These are phyloP conservation scores for Columba livia DNA, from an alignment of 2,113 vertebrate species.

Conservation along the genomic window DNA sequence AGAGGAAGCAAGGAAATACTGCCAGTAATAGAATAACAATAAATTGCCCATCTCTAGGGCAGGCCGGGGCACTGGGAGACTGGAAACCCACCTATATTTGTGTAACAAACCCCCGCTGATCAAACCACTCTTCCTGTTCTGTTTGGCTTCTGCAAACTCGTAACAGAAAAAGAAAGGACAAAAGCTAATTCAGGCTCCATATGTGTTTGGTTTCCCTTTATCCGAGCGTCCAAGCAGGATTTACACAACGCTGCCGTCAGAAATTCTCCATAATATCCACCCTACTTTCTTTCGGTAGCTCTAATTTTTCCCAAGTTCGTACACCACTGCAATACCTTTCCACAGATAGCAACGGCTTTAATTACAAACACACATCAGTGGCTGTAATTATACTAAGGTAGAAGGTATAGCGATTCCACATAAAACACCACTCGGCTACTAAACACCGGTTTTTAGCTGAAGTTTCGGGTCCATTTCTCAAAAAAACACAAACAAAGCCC, in stretches of 20 bases:
- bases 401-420: not conserved
- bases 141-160: not conserved
- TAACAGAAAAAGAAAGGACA: not conserved
- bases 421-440: not conserved
- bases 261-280: not conserved
- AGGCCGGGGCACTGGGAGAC: not conserved
- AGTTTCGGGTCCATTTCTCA: not conserved
- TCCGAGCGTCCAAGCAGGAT: not conserved
- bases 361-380: not conserved
- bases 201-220: not conserved
- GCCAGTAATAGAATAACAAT: not conserved
- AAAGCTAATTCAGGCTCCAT: not conserved
- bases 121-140: not conserved
- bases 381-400: not conserved
- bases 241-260: not conserved
- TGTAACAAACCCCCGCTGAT: not conserved
- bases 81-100: not conserved
- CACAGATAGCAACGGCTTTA: not conserved
- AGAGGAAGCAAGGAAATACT: not conserved
- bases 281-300: not conserved
- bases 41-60: not conserved
- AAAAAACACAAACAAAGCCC: not conserved
- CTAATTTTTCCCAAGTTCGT: not conserved
- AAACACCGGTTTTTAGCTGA: not conserved
- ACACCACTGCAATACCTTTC: not conserved